Conservation (phyloP, 2,888 invertebrate species). For the Hipparchia sbordonii region DNA sequence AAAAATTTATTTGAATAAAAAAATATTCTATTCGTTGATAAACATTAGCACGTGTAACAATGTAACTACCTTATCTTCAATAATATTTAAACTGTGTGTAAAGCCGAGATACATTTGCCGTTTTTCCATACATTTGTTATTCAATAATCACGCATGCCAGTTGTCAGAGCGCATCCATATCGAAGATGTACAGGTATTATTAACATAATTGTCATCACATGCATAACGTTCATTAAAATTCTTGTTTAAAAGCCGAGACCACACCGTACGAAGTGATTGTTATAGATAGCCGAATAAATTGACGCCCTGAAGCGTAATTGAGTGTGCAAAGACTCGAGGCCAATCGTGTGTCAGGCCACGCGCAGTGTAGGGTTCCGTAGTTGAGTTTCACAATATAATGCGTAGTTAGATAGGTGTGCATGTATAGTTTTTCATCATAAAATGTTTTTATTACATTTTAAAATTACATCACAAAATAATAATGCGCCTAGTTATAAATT, state of each 20-base stretch:
- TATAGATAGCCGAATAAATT: constrained; percentile 4
- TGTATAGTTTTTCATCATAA: too few relatives aligned
- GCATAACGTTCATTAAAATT: constrained; percentile 21
- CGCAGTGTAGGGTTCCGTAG: not conserved
- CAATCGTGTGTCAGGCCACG: not conserved
- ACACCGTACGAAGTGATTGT: not conserved
- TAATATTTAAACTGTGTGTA: not conserved
- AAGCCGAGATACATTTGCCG: not conserved
- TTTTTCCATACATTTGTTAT: constrained; percentile 22
- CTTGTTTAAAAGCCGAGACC: constrained; percentile 2
- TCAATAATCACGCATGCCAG: constrained; percentile 20
- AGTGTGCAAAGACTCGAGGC: not conserved
- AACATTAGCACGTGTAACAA: not conserved
- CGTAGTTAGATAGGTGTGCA: too few relatives aligned
- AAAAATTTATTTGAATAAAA: too few relatives aligned
- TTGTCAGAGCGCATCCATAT: constrained; percentile 16
- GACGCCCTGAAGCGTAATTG: not conserved
- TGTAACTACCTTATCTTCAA: not conserved
- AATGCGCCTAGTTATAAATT: too few relatives aligned
- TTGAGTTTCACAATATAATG: too few relatives aligned
- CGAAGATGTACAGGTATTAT: constrained; percentile 22
- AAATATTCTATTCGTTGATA: too few relatives aligned
- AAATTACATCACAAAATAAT: too few relatives aligned
- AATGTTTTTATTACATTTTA: too few relatives aligned
- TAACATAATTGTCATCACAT: constrained; percentile 28